Evolutionary conservation across 2,888 invertebrate species (phyloP), one percentile per base, ranked within the genome.

Genomic region (Nemotelus pantherinus): DNA sequence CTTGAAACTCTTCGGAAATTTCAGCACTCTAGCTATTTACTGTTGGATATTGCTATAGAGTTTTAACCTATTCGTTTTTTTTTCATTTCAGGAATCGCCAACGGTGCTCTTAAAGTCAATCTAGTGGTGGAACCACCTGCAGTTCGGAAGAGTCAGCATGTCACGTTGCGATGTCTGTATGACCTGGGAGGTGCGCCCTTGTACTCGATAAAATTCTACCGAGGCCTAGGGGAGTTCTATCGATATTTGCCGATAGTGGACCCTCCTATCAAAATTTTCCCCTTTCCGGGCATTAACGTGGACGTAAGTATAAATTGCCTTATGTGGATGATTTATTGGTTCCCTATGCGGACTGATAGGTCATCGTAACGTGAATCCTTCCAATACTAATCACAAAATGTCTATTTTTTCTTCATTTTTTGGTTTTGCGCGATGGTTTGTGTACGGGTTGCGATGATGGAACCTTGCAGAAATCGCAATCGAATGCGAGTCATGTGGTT

Each of bases 151-250:
- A 92, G 92, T 5, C 90, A 91, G 68, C 90, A 91, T 81, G 93
- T 92, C 2, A 91, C 91, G 4, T 88, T 95, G 65, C 89, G 90
- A 76, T 95, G 95, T 86, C 89, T 91, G 81, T 92, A 95, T 83
- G 93, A 95, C 84, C 90, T 95, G 87, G 92, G 94, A 83, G 92
- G 91, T 0, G 92, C 91, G 3, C 92, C 91, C 0, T 89, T 96
- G 68, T 95, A 95, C 88, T 91, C 94, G 3, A 93, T 95, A 80
- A 95, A 95, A 88, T 95, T 95, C 93, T 95, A 95, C 88, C 89
- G 95, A 77, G 95, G 95, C 3, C 90, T 88, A 83, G 90, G 92
- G 83, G 95, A 96, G 88, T 95, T 95, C 88, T 95, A 94, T 88
- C 90, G 95, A 81, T 95, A 91, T 84, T 92, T 93, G 9, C 95